phyloP scores from a whole-genome alignment of 2,113 vertebrate genomes.

The Chaetura pelagica region DNA sequence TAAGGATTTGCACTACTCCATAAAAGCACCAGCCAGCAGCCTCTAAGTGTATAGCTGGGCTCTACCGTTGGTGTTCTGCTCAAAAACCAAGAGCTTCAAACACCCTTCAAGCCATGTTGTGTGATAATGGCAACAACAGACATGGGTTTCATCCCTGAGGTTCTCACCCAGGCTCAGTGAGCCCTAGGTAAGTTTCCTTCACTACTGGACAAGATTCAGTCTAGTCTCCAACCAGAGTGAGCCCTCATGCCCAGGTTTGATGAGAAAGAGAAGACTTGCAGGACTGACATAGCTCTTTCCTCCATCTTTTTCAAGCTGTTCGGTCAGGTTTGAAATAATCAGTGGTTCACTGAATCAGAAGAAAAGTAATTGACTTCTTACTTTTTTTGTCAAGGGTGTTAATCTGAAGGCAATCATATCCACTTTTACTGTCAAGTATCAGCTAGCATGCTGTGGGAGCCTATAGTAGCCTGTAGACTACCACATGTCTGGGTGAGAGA shows the following conservation, averaged over 20 bases:
- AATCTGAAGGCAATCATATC: neutral
- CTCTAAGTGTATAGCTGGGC: neutral
- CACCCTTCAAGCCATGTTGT: neutral
- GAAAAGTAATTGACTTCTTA: neutral
- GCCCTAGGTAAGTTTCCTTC: neutral
- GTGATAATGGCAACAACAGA: neutral
- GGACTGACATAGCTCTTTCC: neutral
- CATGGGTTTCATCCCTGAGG: neutral
- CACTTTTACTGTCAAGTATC: neutral
- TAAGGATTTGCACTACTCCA: neutral
- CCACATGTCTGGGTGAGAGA: neutral
- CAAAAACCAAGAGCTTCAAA: neutral
- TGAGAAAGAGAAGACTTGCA: neutral
- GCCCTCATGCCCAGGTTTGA: neutral
- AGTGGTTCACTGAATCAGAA: neutral
- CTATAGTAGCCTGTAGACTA: neutral
- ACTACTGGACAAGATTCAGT: neutral
- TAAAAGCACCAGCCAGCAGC: neutral
- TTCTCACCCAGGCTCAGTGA: neutral
- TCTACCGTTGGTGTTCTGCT: neutral
- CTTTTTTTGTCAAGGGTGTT: fast-evolving
- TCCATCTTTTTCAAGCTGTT: neutral
- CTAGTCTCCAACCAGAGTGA: neutral
- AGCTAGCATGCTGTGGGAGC: neutral
- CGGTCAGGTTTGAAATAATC: neutral